Evolutionary conservation across 92 coral and sea anemone genomes (phyloP).

Genomic region (Paragorgia papillata): DNA sequence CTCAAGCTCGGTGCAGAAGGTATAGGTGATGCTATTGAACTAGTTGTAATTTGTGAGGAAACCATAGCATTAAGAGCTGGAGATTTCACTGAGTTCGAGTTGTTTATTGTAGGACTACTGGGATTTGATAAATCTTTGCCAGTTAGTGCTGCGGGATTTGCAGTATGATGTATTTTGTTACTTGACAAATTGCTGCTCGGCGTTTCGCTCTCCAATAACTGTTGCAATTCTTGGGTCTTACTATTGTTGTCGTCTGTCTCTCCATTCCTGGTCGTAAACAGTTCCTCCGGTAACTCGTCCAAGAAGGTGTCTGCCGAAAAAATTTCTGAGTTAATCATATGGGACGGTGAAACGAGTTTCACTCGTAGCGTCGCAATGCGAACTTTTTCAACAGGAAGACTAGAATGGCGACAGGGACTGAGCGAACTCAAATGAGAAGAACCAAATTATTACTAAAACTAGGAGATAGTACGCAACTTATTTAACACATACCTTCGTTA

Average conservation of each 20-base stretch:
- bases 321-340: conserved; percentile 54
- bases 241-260: conserved; percentile 87
- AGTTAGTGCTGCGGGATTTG: conserved; percentile 80
- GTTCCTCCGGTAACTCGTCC: conserved; percentile 91
- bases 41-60: conserved; percentile 96
- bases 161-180: conserved; percentile 60
- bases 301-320: conserved; percentile 69
- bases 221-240: conserved; percentile 89
- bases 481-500: conserved; percentile 86
- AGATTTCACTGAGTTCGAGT: conserved; percentile 77
- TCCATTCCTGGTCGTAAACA: conserved; percentile 87
- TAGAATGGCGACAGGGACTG: conserved; percentile 43
- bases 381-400: conserved; percentile 31
- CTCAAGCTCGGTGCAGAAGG: conserved; percentile 93
- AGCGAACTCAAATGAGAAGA: conserved; percentile 8
- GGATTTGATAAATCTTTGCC: conserved; percentile 86
- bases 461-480: conserved; percentile 3
- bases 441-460: conserved; percentile 3
- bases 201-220: conserved; percentile 88
- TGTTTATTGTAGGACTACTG: conserved; percentile 86
- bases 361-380: conserved; percentile 32
- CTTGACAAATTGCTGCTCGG: conserved; percentile 80
- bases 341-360: conserved; percentile 43
- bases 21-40: conserved; percentile 94
- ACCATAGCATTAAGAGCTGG: conserved; percentile 86